phyloP scores from a whole-genome alignment of 2,797 vertebrate species.

The Brachymystax lenok region DNA sequence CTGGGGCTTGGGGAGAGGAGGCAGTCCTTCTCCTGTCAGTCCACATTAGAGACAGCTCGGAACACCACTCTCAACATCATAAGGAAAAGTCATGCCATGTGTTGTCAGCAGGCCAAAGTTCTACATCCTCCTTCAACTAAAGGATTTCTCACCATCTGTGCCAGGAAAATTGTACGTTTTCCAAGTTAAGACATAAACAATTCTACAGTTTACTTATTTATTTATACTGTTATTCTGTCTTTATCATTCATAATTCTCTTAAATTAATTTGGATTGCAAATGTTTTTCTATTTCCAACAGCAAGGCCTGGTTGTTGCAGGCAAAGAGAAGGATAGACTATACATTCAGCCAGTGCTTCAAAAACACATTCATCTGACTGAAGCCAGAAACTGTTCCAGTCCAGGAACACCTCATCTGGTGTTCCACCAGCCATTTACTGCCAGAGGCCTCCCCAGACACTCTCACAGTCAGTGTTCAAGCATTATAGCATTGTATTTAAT shows the following conservation, averaged over 20 bases:
- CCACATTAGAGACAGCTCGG: conserved; percentile 23
- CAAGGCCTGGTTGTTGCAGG: conserved; percentile 39
- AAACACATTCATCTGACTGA: conserved; percentile 30
- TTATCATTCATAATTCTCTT: not conserved
- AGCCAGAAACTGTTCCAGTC: not conserved
- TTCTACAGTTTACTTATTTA: not conserved
- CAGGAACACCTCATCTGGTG: conserved; percentile 35
- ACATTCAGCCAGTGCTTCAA: conserved; percentile 43
- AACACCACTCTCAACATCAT: conserved; percentile 37
- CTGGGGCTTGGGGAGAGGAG: conserved; percentile 19
- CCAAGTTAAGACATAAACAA: not conserved
- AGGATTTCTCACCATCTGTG: conserved; percentile 42
- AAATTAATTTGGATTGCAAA: not conserved
- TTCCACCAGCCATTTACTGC: conserved; percentile 12
- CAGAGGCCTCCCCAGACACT: conserved; percentile 3
- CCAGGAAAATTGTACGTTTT: conserved; percentile 40
- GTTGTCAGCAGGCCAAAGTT: conserved; percentile 37
- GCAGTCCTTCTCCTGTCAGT: conserved; percentile 31
- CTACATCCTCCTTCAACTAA: conserved; percentile 31
- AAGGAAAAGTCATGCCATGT: conserved; percentile 27
- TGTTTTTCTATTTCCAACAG: conserved; percentile 27
- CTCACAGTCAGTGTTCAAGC: conserved; percentile 25
- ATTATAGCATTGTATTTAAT: too few species aligned
- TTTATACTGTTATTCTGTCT: not conserved
- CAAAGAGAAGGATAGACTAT: conserved; percentile 12